A percentile compares a stretch with the other conserved stretches of the same genome.
Conservation (phyloP, 2,113 vertebrate species). For the Sphyrna mokarran region DNA sequence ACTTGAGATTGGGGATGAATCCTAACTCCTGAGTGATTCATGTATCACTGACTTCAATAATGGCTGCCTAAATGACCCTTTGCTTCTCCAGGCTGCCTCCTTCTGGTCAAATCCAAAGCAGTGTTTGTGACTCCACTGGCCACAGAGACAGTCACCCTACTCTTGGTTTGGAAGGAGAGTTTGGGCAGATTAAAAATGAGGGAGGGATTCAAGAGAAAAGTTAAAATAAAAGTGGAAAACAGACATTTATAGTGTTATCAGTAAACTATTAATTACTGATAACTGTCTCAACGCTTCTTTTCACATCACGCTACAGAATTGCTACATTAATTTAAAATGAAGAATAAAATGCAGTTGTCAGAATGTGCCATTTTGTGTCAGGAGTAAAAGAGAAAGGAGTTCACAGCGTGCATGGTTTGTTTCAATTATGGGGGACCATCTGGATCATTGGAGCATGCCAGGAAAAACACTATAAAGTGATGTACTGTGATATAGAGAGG, state of each 20-base stretch:
- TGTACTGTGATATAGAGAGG: conserved; percentile 36
- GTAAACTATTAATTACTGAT: background rate
- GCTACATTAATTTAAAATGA: background rate
- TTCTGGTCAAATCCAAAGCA: background rate
- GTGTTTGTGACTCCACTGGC: background rate
- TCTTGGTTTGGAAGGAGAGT: too few species aligned
- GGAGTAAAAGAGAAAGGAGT: conserved; percentile 42
- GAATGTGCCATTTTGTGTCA: background rate
- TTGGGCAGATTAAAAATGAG: background rate
- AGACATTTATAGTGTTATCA: background rate
- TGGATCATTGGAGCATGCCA: conserved; percentile 40
- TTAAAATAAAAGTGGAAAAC: background rate
- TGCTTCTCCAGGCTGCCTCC: background rate
- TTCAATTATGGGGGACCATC: conserved; percentile 45
- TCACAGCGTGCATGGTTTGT: conserved; percentile 40
- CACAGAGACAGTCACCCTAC: background rate
- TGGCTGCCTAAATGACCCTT: background rate
- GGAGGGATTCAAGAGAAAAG: background rate
- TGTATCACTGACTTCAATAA: background rate
- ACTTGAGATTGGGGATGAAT: background rate
- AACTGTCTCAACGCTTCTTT: background rate
- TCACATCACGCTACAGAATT: background rate
- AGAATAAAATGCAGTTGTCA: background rate
- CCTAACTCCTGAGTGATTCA: background rate
- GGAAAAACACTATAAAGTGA: conserved; percentile 15